phyloP scores from a whole-genome alignment of 2,113 vertebrate species.

The Bubo scandiacus region DNA sequence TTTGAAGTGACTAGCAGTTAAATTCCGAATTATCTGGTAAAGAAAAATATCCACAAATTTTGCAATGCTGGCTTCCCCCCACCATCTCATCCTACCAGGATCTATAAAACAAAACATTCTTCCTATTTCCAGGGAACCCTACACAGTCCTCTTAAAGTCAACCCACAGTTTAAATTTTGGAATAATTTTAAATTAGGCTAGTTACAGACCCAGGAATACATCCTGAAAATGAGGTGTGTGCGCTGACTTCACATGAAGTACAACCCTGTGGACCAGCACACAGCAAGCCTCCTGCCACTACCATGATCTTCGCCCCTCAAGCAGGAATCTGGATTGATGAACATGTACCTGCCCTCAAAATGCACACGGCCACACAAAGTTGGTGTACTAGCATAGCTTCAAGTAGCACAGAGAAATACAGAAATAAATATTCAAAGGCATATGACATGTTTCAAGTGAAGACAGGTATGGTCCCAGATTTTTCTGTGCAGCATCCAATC shows the following conservation, averaged over 20 bases:
- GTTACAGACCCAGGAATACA: neutral
- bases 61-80: neutral
- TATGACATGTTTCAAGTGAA: neutral
- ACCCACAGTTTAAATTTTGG: neutral
- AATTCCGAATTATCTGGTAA: neutral
- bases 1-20: neutral
- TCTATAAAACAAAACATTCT: neutral
- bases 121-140: neutral
- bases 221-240: neutral
- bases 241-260: neutral
- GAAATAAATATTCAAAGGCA: neutral
- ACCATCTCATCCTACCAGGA: neutral
- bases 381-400: neutral
- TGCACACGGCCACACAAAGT: neutral
- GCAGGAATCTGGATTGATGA: neutral
- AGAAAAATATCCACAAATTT: neutral
- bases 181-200: neutral
- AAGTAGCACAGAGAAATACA: neutral
- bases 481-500: neutral
- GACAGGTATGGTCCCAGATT: neutral
- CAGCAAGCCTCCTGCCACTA: neutral
- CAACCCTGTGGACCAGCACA: neutral
- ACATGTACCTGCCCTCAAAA: neutral
- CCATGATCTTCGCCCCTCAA: neutral
- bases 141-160: neutral